Evolutionary conservation across 2,888 invertebrate genomes (phyloP), one percentile per base, ranked within the genome.

Genomic region (Orthosia incerta): DNA sequence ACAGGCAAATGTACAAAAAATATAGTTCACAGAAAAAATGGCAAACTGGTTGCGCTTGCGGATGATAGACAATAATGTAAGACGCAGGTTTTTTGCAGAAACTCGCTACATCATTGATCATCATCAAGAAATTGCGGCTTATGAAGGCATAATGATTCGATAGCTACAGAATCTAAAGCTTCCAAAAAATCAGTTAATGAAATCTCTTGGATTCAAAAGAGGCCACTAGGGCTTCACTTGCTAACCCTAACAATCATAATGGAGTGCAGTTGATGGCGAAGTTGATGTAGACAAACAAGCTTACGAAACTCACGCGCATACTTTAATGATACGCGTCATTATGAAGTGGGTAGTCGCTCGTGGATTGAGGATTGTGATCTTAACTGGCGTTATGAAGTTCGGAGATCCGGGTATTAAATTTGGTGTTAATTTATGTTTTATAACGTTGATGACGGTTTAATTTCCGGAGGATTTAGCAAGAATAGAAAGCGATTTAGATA

Each of bases 261-360:
- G 53, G 80, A 56, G 81, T 74, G 64, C 66, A 53, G 55, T 57
- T 70, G 55, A 71, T 79, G 71, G 65, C 31, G 61, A 77, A 62
- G 65, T 78, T 79, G 81, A 80, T 75, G 70, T 65, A 84, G 76
- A 84, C 80, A 80, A 81, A 84, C 80, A 80, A 55, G 76, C 80
- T 81, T 81, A 81, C 80, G 84, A 84, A 81, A 81, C 75, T 71
- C 84, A 75, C 55, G 80, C 84, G 76, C 80, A 81, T 80, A 71
- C 75, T 74, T 83, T 63, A 80, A 68, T 71, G 67, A 80, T 68
- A 80, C 61, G 65, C 80, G 84, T 84, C 84, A 71, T 69, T 83
- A 74, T 68, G 59, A 84, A 74, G 81, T 81, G 81, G 84, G 84
- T 68, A 84, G 84, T 50, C 61, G 68, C n/a, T 81, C 56, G 67